Conservation (phyloP, 2,888 invertebrate species). For the Tineola bisselliella region DNA sequence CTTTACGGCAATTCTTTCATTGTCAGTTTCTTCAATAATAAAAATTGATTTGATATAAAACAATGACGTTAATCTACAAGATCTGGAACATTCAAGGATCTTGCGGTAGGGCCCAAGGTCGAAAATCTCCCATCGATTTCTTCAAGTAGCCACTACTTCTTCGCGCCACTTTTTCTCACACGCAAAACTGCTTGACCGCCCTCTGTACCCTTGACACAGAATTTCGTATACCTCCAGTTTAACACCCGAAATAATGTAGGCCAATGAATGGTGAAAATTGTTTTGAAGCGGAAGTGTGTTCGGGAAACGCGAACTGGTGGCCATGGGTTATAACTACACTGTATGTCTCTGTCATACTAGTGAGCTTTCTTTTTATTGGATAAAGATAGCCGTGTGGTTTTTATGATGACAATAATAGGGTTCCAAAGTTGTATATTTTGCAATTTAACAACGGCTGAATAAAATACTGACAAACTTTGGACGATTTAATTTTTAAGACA, state of each 20-base stretch:
- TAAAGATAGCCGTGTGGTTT: background rate
- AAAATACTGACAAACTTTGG: no score
- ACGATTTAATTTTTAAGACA: no score
- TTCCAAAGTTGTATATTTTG: background rate
- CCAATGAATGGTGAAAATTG: conserved; percentile 34
- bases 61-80: background rate
- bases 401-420: background rate
- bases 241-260: conserved; percentile 49
- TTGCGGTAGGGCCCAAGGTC: conserved; percentile 51
- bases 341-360: background rate
- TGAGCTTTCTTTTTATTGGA: background rate
- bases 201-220: conserved; percentile 57
- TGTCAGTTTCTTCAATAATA: no score
- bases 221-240: conserved; percentile 17
- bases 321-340: background rate
- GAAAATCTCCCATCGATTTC: conserved; percentile 61
- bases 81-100: conserved; percentile 36
- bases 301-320: background rate
- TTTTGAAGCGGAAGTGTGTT: conserved; percentile 34
- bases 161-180: conserved; percentile 27
- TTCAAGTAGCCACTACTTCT: conserved; percentile 19
- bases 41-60: background rate
- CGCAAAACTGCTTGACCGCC: conserved; percentile 50
- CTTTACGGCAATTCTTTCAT: no score
- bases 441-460: no score